These are phyloP conservation scores for Deilephila elpenor DNA, from an alignment of 2,888 invertebrate genomes.

Conservation along the genomic window DNA sequence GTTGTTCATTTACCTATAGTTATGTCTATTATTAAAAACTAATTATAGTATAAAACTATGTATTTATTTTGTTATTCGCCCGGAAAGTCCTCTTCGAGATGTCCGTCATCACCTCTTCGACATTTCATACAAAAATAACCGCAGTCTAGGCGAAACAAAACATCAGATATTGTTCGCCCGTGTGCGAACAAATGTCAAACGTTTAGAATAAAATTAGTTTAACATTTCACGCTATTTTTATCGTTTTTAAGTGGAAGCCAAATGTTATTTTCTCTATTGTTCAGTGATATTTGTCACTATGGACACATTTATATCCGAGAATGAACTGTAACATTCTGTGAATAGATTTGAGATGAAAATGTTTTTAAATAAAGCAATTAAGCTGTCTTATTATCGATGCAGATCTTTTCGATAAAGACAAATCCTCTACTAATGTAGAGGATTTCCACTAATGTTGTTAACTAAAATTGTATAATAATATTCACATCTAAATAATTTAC, in stretches of 20 bases:
- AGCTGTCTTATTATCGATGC: no score
- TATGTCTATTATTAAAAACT: conserved; percentile 4
- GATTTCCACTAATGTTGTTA: no score
- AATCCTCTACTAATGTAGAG: no score
- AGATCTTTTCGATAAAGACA: no score
- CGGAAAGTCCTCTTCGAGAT: conserved; percentile 62
- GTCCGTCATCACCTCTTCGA: conserved; percentile 65
- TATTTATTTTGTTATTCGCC: conserved; percentile 41
- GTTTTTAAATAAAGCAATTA: not conserved
- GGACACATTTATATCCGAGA: not conserved
- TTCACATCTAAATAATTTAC: no score
- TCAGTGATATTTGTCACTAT: not conserved
- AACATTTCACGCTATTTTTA: conserved; percentile 45
- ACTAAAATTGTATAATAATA: no score
- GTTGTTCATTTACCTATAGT: not conserved
- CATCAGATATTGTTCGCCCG: conserved; percentile 66
- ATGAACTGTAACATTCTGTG: not conserved
- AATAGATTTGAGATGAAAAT: not conserved
- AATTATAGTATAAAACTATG: conserved; percentile 21
- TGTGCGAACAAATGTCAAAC: conserved; percentile 64
- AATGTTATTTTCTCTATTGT: conserved; percentile 7
- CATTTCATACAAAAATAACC: conserved; percentile 64
- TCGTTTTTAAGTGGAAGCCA: conserved; percentile 1
- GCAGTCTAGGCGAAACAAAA: conserved; percentile 58
- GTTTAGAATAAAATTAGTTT: conserved; percentile 58